Conservation (phyloP, 2,888 invertebrate genomes). For the Lathronympha strigana region DNA sequence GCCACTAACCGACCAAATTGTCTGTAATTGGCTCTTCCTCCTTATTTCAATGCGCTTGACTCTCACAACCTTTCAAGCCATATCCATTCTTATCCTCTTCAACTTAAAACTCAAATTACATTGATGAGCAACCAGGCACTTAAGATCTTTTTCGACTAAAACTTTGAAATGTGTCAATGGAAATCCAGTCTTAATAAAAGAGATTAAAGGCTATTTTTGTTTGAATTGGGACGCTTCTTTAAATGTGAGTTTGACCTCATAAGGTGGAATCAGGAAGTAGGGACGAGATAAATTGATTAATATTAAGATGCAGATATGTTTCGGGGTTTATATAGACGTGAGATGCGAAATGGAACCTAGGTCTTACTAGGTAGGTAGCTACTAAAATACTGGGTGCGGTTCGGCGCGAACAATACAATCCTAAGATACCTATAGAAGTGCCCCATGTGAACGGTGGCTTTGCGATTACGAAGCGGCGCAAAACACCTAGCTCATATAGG, state of each 20-base stretch:
- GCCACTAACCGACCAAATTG: slow-evolving; percentile 70
- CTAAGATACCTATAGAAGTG: too few relatives aligned
- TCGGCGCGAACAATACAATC: too few relatives aligned
- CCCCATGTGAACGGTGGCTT: too few relatives aligned
- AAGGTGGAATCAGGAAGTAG: slow-evolving; percentile 57
- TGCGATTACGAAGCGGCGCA: too few relatives aligned
- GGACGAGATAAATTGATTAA: slow-evolving; percentile 59
- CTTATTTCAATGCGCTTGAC: slow-evolving; percentile 60
- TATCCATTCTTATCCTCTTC: slow-evolving; percentile 19
- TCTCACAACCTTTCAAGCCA: slow-evolving; percentile 18
- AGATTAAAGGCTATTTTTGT: slow-evolving; percentile 42
- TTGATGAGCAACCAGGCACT: not conserved
- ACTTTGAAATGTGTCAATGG: slow-evolving; percentile 8
- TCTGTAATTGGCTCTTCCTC: slow-evolving; percentile 73
- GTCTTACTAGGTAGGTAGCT: not conserved
- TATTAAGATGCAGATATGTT: slow-evolving; percentile 50
- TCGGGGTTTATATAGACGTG: slow-evolving; percentile 9
- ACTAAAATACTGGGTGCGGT: too few relatives aligned
- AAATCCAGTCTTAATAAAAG: slow-evolving; percentile 41
- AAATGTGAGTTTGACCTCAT: slow-evolving; percentile 55
- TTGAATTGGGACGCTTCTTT: slow-evolving; percentile 18
- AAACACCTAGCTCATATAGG: too few relatives aligned
- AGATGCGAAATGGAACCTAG: not conserved
- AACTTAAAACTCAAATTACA: slow-evolving; percentile 41
- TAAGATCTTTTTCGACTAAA: slow-evolving; percentile 43